Base-by-base conservation (phyloP, 2,113 vertebrate genomes). In the Anolis sagrei region DNA sequence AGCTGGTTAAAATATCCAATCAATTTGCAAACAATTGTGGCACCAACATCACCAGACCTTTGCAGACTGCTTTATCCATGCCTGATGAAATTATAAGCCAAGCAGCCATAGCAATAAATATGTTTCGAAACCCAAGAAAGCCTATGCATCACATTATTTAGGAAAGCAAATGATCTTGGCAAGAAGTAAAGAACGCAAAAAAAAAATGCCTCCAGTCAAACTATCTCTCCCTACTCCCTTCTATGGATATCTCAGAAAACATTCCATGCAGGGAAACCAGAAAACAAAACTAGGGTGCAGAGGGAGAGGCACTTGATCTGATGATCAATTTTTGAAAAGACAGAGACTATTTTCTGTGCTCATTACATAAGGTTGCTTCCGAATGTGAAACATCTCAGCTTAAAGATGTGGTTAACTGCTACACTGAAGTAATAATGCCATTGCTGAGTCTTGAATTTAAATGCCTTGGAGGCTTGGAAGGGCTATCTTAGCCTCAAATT, bases 391-490 rank as follows among this genome's bases (percentile, higher is more conserved):
- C 87, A 81, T 8, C 81, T 79, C 86, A 25, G 44, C 89, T 92
- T 89, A 85, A 86, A 92, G 88, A 86, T 88, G 2, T 3, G 32
- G 85, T 39, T 83, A 91, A 90, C 86, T 86, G 90, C 86, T 49
- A 81, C 82, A 78, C 86, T 87, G 90, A 85, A 92, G 91, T 72
- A 89, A 90, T 94, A 92, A 95, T 93, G 90, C 90, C 86, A 80
- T 7, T 0, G 18, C 91, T 95, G 91, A 94, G 92, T 90, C 93
- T 92, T 88, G 87, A 93, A 91, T 92, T 93, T 90, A 93, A 94
- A 91, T 87, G 86, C 82, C 92, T 91, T 91, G 2, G 34, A 88
- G 92, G 87, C 73, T 87, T 74, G 73, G 85, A 88, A 90, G 83
- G 91, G 76, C 79, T 92, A 87, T 84, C 89, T 75, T 86, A 84